phyloP scores from a whole-genome alignment of 2,888 invertebrate genomes.

The Leptinotarsa rubiginosa region DNA sequence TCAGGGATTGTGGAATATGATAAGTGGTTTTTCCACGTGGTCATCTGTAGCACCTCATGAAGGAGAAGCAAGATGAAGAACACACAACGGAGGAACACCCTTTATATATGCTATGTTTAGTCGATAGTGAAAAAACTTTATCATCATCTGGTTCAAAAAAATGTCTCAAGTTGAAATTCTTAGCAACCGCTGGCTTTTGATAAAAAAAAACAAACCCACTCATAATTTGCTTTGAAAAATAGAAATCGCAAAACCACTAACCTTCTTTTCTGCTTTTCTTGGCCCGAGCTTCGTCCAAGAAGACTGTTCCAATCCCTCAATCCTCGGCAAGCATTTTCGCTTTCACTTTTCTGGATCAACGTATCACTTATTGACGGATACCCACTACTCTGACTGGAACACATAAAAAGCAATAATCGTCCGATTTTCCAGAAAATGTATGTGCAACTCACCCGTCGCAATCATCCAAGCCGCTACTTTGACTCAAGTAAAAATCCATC shows the following conservation, averaged over 20 bases:
- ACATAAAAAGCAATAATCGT: slow-evolving; percentile 10
- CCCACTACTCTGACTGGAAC: slow-evolving; percentile 61
- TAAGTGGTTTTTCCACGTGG: too few species aligned
- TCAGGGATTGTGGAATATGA: too few species aligned
- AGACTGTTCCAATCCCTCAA: slow-evolving; percentile 47
- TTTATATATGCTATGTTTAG: too few species aligned
- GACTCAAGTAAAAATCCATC: slow-evolving; percentile 81
- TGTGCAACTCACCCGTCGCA: slow-evolving; percentile 63
- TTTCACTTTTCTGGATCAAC: slow-evolving; percentile 34
- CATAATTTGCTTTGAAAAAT: not conserved
- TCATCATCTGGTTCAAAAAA: too few species aligned
- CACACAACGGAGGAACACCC: too few species aligned
- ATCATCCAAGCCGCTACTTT: slow-evolving; percentile 68
- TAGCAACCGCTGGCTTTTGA: too few species aligned
- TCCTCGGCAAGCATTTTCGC: slow-evolving; percentile 33
- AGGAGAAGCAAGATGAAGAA: too few species aligned
- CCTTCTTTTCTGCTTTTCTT: slow-evolving; percentile 46
- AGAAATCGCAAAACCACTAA: slow-evolving; percentile 36
- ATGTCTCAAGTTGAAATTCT: too few species aligned
- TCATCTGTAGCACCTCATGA: too few species aligned
- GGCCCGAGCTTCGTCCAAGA: slow-evolving; percentile 37
- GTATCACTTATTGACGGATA: slow-evolving; percentile 70
- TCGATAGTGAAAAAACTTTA: too few species aligned
- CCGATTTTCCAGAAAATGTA: not conserved
- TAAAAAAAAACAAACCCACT: too few species aligned